Base-by-base conservation (phyloP, 2,888 invertebrate species). In the Spodoptera littoralis region DNA sequence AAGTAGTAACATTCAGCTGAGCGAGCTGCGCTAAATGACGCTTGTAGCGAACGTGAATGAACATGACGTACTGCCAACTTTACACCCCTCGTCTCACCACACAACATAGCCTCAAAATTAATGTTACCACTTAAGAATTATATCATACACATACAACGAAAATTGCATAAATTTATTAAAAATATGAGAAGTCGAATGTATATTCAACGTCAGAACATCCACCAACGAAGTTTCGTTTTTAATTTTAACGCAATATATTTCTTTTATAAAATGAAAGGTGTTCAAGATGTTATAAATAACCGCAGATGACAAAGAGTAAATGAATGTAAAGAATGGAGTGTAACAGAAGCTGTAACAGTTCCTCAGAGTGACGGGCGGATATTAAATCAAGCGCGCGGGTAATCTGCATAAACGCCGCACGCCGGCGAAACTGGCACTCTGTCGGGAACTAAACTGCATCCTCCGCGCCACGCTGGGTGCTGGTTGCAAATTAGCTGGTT, bases 391-490 rank as follows among this genome's bases (percentile, higher is more conserved):
- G 77, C 73, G 76, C 55, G 60, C 69, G 72, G 66, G 69, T 83
- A 84, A 89, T 89, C 84, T 89, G 79, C 87, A 87, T 88, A 84
- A 87, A 82, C 77, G 81, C 18, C 65, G 41, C 86, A 82, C 77
- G 81, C 18, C 65, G 41, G 57, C 60, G 68, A 75, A 78, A 80
- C 81, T 82, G 76, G 60, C 76, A 73, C 77, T 77, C 56, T 59
- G 61, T 62, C 68, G 58, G 47, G 60, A 59, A 55, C 51, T 18
- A 12, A 27, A 44, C 61, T 76, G 71, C 70, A 58, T 58, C 66
- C 42, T 45, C n/a, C 30, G 42, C 13, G 42, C 51, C 24, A 45
- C 61, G 56, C 78, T 79, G 53, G 79, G 69, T 73, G 70, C 60
- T 30, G 65, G 69, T 59, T 41, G 64, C 65, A 67, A 69, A 70